Base-by-base conservation (phyloP, 2,113 vertebrate genomes). In the Terrapene triunguis region DNA sequence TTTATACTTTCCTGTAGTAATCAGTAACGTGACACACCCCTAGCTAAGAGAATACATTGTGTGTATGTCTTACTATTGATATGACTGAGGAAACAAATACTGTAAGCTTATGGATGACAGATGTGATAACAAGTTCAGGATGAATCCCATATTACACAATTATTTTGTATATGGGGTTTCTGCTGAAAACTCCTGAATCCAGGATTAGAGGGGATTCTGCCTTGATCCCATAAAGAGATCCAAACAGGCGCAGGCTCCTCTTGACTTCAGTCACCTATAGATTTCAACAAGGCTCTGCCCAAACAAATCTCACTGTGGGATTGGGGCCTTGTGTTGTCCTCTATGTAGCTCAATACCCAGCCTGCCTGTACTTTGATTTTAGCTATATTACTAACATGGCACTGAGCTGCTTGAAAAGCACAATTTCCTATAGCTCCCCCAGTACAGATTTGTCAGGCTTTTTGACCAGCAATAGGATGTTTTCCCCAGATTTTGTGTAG, bases 51-150 rank as follows among this genome's bases (percentile, higher is more conserved):
- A 82, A 93, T 3, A 55, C 8, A 24, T 16, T 78, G 35, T 72
- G 48, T 78, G 35, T 86, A 8, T 89, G 35, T 44, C 19, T 38
- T 17, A 17, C n/a, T 8, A 54, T 9, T 54, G 53, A 22, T 54
- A 54, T 85, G 82, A 59, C 21, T 90, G 93, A 82, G 79, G 38
- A 93, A 94, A 78, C 35, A 74, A 85, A 80, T 51, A 85, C 76
- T 82, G 47, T 55, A 85, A 87, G n/a, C 69, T 32, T 55, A 16
- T 55, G 1, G 44, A 62, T 87, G 80, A 69, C 54, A 54, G 62
- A 35, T 32, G 0, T 65, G 50, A 90, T 59, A 47, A 72, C 38
- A 86, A 62, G 35, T 38, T 57, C 29, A 88, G 89, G 89, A 94
- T 76, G 1, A 81, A 35, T n/a, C 11, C 90, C 90, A 53, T 72